Evolutionary conservation across 2,888 invertebrate species (phyloP), one percentile per base, ranked within the genome.

Genomic region (Furcula furcula): DNA sequence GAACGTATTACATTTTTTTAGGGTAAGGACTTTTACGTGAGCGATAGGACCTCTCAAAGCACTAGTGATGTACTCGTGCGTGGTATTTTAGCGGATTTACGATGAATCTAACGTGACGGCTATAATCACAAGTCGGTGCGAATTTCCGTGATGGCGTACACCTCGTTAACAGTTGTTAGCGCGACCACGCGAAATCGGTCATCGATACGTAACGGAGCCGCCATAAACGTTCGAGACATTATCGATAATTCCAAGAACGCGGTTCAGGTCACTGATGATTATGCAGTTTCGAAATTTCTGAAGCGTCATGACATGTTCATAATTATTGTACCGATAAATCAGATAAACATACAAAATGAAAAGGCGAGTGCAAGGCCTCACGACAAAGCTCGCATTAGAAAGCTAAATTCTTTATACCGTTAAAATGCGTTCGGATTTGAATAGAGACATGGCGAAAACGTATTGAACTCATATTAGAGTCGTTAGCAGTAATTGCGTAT

Each of bases 321-420:
- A 76, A 76, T 77, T 76, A 74, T 72, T 68, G 66, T 71, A 62
- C 55, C 59, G 64, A 70, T 66, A 65, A 66, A 78, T 76, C 75
- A 70, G 76, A 76, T 76, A 70, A 67, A 67, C 58, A 63, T 56
- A 69, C 65, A 46, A 56, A 58, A 65, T 61, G 35, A 40, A 48
- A 49, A 55, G 44, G 41, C 50, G 41, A 52, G 52, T 51, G 49
- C 42, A 41, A 65, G 68, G 65, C 64, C 60, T 67, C 73, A 75
- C 65, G 69, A 72, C 72, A 71, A 76, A 74, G 63, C 60, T 64
- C 52, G 64, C 54, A 76, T 83, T 84, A 84, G 86, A 86, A 85
- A 85, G 83, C 74, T 64, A 45, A 65, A 69, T 50, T 73, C 64
- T 64, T 58, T 61, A 65, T 67, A 71, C 67, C 61, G 70, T 72